These are phyloP conservation scores for Melanophora roralis DNA, from an alignment of 2,888 invertebrate species.

Conservation along the genomic window DNA sequence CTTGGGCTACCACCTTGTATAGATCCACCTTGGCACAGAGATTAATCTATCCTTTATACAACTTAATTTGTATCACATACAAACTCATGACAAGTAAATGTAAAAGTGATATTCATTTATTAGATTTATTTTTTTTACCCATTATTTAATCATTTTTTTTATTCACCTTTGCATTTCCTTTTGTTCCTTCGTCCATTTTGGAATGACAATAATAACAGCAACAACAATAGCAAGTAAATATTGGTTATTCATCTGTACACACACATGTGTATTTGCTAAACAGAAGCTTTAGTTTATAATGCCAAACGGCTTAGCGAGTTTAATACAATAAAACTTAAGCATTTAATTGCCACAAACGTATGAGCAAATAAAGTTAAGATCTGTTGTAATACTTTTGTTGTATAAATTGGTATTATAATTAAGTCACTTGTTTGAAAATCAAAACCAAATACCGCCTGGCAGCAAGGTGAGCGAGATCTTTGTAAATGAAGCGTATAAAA, in stretches of 20 bases:
- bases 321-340: slow-evolving; percentile 54
- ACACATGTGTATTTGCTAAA: slow-evolving; percentile 52
- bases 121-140: not conserved
- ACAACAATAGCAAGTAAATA: not conserved
- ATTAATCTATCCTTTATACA: too few species aligned
- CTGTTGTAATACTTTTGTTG: slow-evolving; percentile 56
- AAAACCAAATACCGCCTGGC: slow-evolving; percentile 1
- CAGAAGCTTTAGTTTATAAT: slow-evolving; percentile 53
- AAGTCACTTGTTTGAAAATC: slow-evolving; percentile 25
- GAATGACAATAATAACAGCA: not conserved
- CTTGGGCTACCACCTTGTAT: too few species aligned
- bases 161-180: not conserved
- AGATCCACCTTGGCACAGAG: too few species aligned
- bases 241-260: too few species aligned
- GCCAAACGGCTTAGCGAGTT: slow-evolving; percentile 54
- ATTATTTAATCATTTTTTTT: not conserved
- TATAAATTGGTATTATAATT: slow-evolving; percentile 57
- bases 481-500: slow-evolving; percentile 17
- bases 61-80: too few species aligned
- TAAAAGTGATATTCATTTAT: not conserved
- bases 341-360: slow-evolving; percentile 52
- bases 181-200: not conserved
- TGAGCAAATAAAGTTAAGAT: slow-evolving; percentile 53
- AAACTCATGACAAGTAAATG: not conserved
- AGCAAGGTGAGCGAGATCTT: not conserved